Base-by-base conservation (phyloP, 1,140 invertebrate species). In the Lordiphosa collinella region DNA sequence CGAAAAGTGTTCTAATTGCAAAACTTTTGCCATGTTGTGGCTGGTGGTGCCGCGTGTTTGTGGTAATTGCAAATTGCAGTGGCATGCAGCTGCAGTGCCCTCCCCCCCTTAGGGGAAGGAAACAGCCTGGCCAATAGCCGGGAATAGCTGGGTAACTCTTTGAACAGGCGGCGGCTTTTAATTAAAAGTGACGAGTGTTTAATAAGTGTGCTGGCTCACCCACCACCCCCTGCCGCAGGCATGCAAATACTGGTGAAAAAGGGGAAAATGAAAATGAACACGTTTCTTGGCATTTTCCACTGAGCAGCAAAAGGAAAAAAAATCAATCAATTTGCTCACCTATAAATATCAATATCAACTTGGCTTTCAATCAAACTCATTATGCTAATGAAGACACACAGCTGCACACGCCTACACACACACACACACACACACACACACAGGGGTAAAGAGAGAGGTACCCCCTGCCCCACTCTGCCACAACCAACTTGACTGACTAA, bases 111-210 rank as follows among this genome's bases (percentile, higher is more conserved):
- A 34, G 31, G 31, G 18, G 31, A 32, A 40, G 31, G 18, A n/a
- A 32, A 58, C 47, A 66, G 32, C 54, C 63, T 25, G 62, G 22
- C 35, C 61, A 66, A 66, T 43, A 58, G 31, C 22, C 35, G n/a
- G 22, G 35, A 44, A 38, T 16, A 40, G 18, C 11, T 12, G 47
- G 37, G 16, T 34, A 60, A 36, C 49, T 44, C 53, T 38, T 44
- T 48, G 55, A 62, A 31, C 50, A 37, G 63, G 52, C 62, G 74
- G 59, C 59, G 64, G 75, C 62, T 84, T 71, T 87, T 87, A 87
- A 87, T 87, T 87, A 87, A 87, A 87, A 87, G 85, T 87, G 84
- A 87, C 84, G 85, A 87, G 84, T 84, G 64, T 73, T 84, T 87
- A 87, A 84, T 87, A 84, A 79, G 73, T 76, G 78, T 50, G 57